Base-by-base conservation (phyloP, 2,797 vertebrate species). In the Microctenopoma stevenorrisi region DNA sequence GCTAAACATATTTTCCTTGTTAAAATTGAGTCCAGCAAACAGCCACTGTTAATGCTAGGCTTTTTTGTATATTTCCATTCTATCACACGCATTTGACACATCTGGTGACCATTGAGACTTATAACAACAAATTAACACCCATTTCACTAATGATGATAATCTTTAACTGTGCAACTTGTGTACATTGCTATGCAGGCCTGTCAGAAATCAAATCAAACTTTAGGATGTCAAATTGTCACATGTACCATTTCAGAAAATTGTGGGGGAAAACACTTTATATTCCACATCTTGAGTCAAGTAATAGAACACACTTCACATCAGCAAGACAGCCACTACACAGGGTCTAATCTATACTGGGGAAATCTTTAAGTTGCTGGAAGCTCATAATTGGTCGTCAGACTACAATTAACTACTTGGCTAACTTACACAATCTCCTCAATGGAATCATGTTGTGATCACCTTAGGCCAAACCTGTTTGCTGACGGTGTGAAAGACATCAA, bases 391-490 rank as follows among this genome's bases (percentile, higher is more conserved):
- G 33, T 64, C 72, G 62, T 13, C 48, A 68, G 14, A 77, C 70
- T 83, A 82, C 43, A 64, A 40, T 65, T 66, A 78, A 26, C 81
- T 83, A 87, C 57, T 47, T 12, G 25, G 14, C 90, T 90, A 90
- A 92, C 91, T 92, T 91, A 91, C 91, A 89, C 38, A 52, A 73
- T 66, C 74, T 85, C 72, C 43, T 75, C 79, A 88, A 81, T 70
- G 82, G 76, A 74, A 83, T 84, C 88, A 91, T 92, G 89, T 30
- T 85, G 86, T 83, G 79, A 86, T 83, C 81, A 61, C 74, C 86
- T 80, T 52, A 82, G 82, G 87, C 72, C 88, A 86, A 81, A 85
- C 92, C 82, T 56, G 87, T 85, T 85, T 87, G 86, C 74, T 74
- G 88, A 84, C 59, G 55, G 37, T 28, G 72, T 85, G 87, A 85